A percentile compares a stretch with the other conserved stretches of the same genome.
phyloP scores from a whole-genome alignment of 1,140 invertebrate species.

The Onthophagus taurus region DNA sequence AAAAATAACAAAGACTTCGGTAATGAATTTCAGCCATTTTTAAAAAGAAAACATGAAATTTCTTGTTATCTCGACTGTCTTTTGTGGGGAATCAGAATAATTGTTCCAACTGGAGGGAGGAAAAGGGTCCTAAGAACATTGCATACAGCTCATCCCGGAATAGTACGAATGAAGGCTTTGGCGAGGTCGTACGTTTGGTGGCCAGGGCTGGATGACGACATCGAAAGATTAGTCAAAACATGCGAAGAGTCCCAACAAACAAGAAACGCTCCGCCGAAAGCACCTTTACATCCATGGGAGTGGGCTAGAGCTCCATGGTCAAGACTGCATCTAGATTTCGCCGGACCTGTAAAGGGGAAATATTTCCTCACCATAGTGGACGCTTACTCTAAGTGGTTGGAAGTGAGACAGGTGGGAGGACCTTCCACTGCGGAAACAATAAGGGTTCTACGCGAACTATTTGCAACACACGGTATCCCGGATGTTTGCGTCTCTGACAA shows the following conservation, averaged over 20 bases:
- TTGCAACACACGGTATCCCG: slow-evolving; percentile 32
- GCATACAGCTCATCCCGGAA: slow-evolving; percentile 38
- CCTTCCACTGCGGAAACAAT: slow-evolving; percentile 17
- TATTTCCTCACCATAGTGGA: slow-evolving; percentile 40
- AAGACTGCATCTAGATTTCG: slow-evolving; percentile 41
- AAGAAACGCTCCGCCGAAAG: slow-evolving; percentile 2
- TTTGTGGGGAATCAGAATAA: slow-evolving; percentile 16
- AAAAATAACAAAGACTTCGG: background rate
- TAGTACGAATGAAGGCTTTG: slow-evolving; percentile 41
- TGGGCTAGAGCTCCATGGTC: slow-evolving; percentile 34
- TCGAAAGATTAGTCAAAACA: background rate
- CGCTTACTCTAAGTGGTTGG: slow-evolving; percentile 39
- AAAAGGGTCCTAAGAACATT: slow-evolving; percentile 29
- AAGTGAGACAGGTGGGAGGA: slow-evolving; percentile 17
- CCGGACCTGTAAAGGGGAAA: slow-evolving; percentile 33
- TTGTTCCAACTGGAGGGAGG: slow-evolving; percentile 26
- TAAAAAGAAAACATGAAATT: slow-evolving; percentile 2
- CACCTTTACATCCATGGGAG: slow-evolving; percentile 12
- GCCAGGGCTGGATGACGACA: background rate
- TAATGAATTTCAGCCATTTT: slow-evolving; percentile 6
- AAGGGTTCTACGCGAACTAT: slow-evolving; percentile 21
- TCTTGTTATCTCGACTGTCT: slow-evolving; percentile 1
- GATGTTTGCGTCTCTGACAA: slow-evolving; percentile 34
- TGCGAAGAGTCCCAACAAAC: background rate
- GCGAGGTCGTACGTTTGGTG: slow-evolving; percentile 25